Conservation (phyloP, 2,113 vertebrate species). For the Naja naja region DNA sequence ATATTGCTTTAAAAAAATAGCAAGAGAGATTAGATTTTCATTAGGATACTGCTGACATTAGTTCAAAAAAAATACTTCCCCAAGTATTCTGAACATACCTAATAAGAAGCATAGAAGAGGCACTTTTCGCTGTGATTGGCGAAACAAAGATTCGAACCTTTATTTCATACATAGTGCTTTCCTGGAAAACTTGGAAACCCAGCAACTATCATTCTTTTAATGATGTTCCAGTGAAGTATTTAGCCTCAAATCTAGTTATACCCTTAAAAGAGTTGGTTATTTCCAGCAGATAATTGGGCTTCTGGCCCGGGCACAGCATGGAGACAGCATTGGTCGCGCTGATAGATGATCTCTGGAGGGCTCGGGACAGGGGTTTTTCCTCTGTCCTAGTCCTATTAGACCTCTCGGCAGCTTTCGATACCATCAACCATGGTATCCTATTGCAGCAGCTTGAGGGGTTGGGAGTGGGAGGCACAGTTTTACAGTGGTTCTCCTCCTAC, state of each 20-base stretch:
- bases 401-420: no score
- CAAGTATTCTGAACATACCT: not conserved
- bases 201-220: not conserved
- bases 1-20: not conserved
- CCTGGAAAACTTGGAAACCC: not conserved
- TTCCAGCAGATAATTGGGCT: rapidly evolving
- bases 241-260: not conserved
- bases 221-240: not conserved
- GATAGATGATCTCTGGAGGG: no score
- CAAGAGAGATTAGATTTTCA: not conserved
- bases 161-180: not conserved
- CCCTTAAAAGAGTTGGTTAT: not conserved
- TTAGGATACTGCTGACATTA: not conserved
- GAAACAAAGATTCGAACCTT: not conserved
- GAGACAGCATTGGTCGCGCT: no score
- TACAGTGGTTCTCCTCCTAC: no score
- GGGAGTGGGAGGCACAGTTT: no score
- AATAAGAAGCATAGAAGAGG: not conserved
- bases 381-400: no score
- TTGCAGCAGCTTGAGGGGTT: no score
- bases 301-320: no score
- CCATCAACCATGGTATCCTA: no score
- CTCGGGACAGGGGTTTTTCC: no score
- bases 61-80: not conserved
- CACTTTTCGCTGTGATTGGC: not conserved